phyloP scores from a whole-genome alignment of 2,113 vertebrate genomes.

The Sialia sialis region DNA sequence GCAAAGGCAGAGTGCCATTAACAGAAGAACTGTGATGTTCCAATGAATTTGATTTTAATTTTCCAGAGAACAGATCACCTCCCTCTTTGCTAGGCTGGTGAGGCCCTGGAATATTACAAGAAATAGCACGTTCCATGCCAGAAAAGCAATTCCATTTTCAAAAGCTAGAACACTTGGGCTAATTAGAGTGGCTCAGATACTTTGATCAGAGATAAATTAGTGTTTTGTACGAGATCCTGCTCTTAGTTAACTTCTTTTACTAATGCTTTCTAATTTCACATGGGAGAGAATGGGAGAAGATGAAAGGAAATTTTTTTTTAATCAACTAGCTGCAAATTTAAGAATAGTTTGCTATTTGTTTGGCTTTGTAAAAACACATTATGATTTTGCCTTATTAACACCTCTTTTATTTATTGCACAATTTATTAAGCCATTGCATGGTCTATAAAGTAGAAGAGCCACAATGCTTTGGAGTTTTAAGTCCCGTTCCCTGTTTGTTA shows the following conservation, averaged over 20 bases:
- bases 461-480: background rate
- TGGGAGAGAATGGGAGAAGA: background rate
- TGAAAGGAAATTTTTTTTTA: background rate
- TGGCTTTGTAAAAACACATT: background rate
- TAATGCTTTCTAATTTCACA: background rate
- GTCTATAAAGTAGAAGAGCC: background rate
- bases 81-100: background rate
- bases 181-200: conserved; percentile 14
- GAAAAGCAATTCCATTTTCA: conserved; percentile 3
- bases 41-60: background rate
- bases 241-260: conserved; percentile 5
- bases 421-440: background rate
- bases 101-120: background rate
- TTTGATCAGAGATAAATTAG: conserved; percentile 32
- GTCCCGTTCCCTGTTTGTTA: background rate
- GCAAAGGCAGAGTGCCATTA: background rate
- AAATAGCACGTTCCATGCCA: background rate
- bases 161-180: background rate
- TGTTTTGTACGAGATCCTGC: background rate
- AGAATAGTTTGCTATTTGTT: background rate
- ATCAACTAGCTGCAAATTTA: background rate
- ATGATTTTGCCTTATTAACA: background rate
- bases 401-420: background rate
- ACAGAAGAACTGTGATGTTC: background rate
- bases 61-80: background rate